These are phyloP conservation scores for Echeneis naucrates DNA, from an alignment of 2,797 vertebrate genomes.

Conservation along the genomic window DNA sequence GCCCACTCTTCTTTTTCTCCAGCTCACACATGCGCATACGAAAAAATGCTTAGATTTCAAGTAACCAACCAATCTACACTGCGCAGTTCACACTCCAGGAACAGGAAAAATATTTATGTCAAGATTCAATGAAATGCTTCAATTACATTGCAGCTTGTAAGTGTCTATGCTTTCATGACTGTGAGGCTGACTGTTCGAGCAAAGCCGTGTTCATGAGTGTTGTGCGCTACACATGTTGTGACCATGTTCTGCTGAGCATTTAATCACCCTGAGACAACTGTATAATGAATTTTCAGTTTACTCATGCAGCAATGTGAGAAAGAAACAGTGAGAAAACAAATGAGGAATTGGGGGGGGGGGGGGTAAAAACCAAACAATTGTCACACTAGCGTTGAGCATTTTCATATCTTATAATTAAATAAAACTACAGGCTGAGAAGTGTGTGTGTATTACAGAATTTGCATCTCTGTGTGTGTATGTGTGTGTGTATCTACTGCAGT, in stretches of 20 bases:
- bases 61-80: background rate
- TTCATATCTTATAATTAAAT: constrained; percentile 42
- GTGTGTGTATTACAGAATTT: background rate
- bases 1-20: background rate
- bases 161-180: background rate
- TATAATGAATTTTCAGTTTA: constrained; percentile 24
- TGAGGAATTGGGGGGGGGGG: background rate
- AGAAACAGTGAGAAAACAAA: background rate
- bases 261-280: constrained; percentile 10
- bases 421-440: background rate
- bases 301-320: background rate
- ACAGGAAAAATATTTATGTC: background rate
- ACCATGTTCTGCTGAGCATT: background rate
- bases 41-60: background rate
- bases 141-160: constrained; percentile 10
- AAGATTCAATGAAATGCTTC: constrained; percentile 2
- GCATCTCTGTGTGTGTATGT: constrained; percentile 1
- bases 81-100: background rate
- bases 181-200: background rate
- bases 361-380: background rate
- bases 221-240: constrained; percentile 1
- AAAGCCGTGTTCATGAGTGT: background rate
- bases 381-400: constrained; percentile 9
- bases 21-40: background rate
- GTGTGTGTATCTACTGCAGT: constrained; percentile 9